A percentile compares a stretch with the other conserved stretches of the same genome.
Conservation (phyloP, 2,888 invertebrate species). For the Trissolcus brochymenae region DNA sequence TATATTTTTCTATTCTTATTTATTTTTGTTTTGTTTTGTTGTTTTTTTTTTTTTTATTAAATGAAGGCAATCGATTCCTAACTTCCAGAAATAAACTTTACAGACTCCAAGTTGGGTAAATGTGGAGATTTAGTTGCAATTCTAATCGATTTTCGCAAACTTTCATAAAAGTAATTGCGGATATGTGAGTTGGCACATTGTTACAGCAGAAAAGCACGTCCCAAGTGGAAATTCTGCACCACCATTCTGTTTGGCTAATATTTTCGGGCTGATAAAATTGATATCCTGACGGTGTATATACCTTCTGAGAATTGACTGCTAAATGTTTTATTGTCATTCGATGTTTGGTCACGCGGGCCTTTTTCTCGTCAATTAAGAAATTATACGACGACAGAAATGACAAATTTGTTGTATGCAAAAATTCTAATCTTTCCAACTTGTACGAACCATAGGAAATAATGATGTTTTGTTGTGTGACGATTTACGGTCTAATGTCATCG, state of each 20-base stretch:
- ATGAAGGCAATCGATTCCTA: conserved; percentile 4
- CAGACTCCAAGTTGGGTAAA: conserved; percentile 3
- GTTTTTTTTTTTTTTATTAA: neutral
- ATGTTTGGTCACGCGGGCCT: no score
- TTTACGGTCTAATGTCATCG: conserved; percentile 42
- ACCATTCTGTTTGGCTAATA: no score
- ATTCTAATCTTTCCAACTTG: conserved; percentile 4
- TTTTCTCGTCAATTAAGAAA: no score
- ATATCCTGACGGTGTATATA: conserved; percentile 7
- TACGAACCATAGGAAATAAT: no score
- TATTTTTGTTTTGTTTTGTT: no score
- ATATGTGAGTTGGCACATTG: conserved; percentile 33
- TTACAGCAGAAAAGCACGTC: conserved; percentile 29
- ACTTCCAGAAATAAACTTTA: conserved; percentile 7
- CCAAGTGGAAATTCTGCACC: no score
- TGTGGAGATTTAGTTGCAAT: conserved; percentile 23
- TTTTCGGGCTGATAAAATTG: no score
- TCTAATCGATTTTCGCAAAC: conserved; percentile 27
- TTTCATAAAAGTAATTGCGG: conserved; percentile 21
- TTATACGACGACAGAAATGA: no score
- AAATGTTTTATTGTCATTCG: no score
- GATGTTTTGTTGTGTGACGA: conserved; percentile 28
- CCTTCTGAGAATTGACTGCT: neutral
- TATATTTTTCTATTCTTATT: neutral
- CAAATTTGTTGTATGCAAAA: conserved; percentile 13